Evolutionary conservation across 2,888 invertebrate species (phyloP), one percentile per base, ranked within the genome.

Genomic region (Erebia epiphron): DNA sequence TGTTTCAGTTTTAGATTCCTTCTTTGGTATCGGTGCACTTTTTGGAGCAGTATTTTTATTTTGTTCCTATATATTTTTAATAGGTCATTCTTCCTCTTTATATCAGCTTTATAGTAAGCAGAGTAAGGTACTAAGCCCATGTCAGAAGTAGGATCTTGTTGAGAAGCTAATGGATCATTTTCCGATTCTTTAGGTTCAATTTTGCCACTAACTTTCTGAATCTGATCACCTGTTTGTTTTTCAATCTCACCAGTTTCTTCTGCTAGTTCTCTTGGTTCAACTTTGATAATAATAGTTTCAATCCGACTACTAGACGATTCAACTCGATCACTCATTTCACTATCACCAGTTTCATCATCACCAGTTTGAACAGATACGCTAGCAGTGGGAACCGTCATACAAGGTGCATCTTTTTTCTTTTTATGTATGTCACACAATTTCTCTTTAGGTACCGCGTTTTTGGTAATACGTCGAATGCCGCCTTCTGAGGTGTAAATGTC

Each of bases 1-100:
- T 26, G 21, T 57, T 57, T 57, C 26, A 57, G 11, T 57, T 57
- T 57, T 7, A 57, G 56, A 57, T 57, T 57, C 56, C 56, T 13
- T 5, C 10, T 57, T 57, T 57, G 21, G 13, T 21, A 57, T 26
- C 56, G 11, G 21, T 14, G 11, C 21, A 57, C 26, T 26, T 57
- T 57, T 57, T 57, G 21, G 1, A 26, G 56, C 7, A 57, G 56
- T 26, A 57, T 57, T 21, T 57, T 57, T 21, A 57, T 57, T 14
- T 57, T 57, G 26, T 21, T 57, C 7, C 26, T 21, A 21, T 13
- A 57, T 8, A 26, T 7, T 13, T 26, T 26, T 14, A 57, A 57
- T 13, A 26, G 56, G 4, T 21, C 56, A 11, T 57, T 26, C 21
- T 57, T 57, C 4, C 13, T 13, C 56, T 57, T 57, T 26, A 57